phyloP scores from a whole-genome alignment of 2,888 invertebrate genomes.

The Lottia scabra region DNA sequence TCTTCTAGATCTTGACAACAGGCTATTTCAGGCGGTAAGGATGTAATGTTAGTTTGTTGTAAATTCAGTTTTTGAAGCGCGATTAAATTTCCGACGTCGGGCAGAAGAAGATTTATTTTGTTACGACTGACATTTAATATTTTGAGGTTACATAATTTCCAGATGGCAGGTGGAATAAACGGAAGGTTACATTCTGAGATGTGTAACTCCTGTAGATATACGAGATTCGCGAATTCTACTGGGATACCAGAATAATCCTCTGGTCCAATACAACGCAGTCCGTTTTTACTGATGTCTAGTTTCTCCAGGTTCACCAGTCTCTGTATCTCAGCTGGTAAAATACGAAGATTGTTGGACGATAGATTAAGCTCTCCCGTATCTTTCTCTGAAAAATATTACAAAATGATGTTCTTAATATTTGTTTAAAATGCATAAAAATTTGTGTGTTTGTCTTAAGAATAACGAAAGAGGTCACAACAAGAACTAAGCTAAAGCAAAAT shows the following conservation, averaged over 20 bases:
- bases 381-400: slow-evolving; percentile 42
- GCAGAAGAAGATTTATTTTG: slow-evolving; percentile 62
- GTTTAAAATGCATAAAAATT: no score
- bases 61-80: slow-evolving; percentile 61
- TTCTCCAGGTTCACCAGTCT: slow-evolving; percentile 56
- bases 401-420: slow-evolving; percentile 52
- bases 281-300: slow-evolving; percentile 65
- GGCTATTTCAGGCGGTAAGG: slow-evolving; percentile 68
- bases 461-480: no score
- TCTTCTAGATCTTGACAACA: slow-evolving; percentile 67
- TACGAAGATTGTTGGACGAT: slow-evolving; percentile 65
- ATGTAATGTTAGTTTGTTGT: slow-evolving; percentile 67
- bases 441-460: no score
- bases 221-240: slow-evolving; percentile 55
- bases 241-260: slow-evolving; percentile 64
- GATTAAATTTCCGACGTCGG: slow-evolving; percentile 63
- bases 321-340: slow-evolving; percentile 59
- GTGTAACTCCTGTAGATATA: slow-evolving; percentile 56
- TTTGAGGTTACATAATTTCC: slow-evolving; percentile 55
- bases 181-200: slow-evolving; percentile 68
- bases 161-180: slow-evolving; percentile 65
- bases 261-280: slow-evolving; percentile 59
- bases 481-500: no score
- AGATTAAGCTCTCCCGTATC: slow-evolving; percentile 62
- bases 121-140: slow-evolving; percentile 64